Conservation (phyloP, 2,113 vertebrate genomes). For the Prunella himalayana region DNA sequence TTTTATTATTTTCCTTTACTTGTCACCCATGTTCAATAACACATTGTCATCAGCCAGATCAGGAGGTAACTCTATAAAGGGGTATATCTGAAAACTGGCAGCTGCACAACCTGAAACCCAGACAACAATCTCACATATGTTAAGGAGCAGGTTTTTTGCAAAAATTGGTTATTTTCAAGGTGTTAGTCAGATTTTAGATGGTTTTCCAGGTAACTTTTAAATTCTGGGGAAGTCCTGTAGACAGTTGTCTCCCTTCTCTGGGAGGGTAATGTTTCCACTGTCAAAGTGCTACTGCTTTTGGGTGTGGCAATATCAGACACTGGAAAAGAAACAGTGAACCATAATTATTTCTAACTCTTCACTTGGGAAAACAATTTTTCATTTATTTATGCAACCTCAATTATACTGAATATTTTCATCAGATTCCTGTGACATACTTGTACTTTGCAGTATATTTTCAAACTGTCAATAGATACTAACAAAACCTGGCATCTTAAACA, state of each 20-base stretch:
- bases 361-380: neutral
- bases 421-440: neutral
- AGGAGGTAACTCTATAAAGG: neutral
- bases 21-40: neutral
- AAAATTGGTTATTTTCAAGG: neutral
- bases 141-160: neutral
- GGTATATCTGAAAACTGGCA: neutral
- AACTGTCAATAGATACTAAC: neutral
- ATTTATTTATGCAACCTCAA: neutral
- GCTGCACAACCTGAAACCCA: neutral
- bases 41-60: neutral
- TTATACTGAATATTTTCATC: neutral
- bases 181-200: neutral
- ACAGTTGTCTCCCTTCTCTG: neutral
- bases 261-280: neutral
- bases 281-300: neutral
- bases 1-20: neutral
- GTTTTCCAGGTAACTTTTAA: neutral
- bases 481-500: neutral
- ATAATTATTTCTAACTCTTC: neutral
- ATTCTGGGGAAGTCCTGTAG: neutral
- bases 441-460: neutral
- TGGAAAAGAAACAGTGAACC: neutral
- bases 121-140: neutral
- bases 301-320: neutral